Evolutionary conservation across 2,888 invertebrate genomes (phyloP).

Genomic region (Osmoderma eremita): DNA sequence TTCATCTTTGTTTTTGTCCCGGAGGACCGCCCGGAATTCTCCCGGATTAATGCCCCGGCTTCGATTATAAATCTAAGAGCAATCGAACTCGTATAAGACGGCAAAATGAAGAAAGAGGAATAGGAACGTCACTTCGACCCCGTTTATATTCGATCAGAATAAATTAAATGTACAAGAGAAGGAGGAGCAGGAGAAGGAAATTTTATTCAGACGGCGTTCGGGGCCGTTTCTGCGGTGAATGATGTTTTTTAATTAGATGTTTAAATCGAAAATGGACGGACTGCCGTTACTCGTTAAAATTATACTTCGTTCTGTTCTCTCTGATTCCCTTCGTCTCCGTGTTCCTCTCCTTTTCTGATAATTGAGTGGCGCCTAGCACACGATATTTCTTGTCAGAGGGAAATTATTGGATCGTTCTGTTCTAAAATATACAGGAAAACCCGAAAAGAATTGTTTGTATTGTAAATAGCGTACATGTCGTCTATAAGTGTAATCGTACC

Average conservation of each 20-base stretch:
- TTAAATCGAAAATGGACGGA: constrained; percentile 10
- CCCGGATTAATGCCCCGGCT: constrained; percentile 23
- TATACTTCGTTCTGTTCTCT: too few species aligned
- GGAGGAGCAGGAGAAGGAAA: too few species aligned
- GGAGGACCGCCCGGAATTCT: neutral
- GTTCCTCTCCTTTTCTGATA: too few species aligned
- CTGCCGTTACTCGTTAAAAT: too few species aligned
- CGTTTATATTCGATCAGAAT: constrained; percentile 34
- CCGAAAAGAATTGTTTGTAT: too few species aligned
- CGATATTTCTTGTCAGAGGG: too few species aligned
- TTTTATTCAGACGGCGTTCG: constrained; percentile 14
- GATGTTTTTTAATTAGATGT: constrained; percentile 37
- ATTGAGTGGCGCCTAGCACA: too few species aligned
- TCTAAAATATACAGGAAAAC: too few species aligned
- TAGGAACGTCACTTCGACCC: neutral
- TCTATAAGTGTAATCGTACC: too few species aligned
- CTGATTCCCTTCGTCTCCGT: too few species aligned
- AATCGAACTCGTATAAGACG: neutral
- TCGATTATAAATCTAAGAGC: constrained; percentile 28
- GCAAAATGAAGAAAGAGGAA: neutral
- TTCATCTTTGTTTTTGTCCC: constrained; percentile 35
- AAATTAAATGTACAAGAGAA: constrained; percentile 30
- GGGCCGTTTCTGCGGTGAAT: constrained; percentile 19
- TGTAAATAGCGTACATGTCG: too few species aligned
- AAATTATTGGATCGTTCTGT: too few species aligned